A percentile compares a stretch with the other conserved stretches of the same genome.
These are phyloP conservation scores for Melanaphis sacchari DNA, from an alignment of 1,140 invertebrate genomes.

Conservation along the genomic window DNA sequence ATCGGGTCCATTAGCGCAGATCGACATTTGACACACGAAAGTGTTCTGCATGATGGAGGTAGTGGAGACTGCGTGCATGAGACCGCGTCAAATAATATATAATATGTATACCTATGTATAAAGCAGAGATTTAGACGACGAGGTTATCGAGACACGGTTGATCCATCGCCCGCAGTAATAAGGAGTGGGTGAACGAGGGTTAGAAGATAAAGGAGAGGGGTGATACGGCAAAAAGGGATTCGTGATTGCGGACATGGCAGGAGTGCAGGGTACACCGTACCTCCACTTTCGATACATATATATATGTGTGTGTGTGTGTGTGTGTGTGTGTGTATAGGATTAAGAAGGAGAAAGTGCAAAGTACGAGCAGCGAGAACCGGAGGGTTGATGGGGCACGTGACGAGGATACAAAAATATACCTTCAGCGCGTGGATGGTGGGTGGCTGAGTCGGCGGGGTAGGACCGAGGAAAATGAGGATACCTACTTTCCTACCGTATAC, in stretches of 20 bases:
- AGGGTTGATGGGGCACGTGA: conserved; percentile 51
- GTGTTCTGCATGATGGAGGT: neutral
- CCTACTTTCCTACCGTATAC: neutral
- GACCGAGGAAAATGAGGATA: neutral
- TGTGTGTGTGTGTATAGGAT: neutral
- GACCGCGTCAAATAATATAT: neutral
- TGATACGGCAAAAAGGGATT: conserved; percentile 31
- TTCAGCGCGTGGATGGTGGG: neutral
- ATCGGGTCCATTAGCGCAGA: neutral
- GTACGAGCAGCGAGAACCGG: conserved; percentile 30
- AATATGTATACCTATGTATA: conserved; percentile 11
- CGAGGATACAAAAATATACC: conserved; percentile 40
- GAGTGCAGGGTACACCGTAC: neutral
- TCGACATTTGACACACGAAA: neutral
- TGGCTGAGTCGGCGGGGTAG: neutral
- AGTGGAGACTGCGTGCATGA: neutral
- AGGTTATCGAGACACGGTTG: conserved; percentile 49
- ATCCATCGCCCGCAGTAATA: neutral
- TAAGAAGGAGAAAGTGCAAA: conserved; percentile 54
- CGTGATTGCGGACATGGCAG: conserved; percentile 49
- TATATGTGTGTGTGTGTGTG: no score
- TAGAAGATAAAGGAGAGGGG: neutral
- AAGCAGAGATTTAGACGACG: neutral
- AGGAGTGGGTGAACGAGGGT: neutral
- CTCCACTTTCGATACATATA: neutral